phyloP scores from a whole-genome alignment of 2,888 invertebrate genomes.

The Spodoptera picta region DNA sequence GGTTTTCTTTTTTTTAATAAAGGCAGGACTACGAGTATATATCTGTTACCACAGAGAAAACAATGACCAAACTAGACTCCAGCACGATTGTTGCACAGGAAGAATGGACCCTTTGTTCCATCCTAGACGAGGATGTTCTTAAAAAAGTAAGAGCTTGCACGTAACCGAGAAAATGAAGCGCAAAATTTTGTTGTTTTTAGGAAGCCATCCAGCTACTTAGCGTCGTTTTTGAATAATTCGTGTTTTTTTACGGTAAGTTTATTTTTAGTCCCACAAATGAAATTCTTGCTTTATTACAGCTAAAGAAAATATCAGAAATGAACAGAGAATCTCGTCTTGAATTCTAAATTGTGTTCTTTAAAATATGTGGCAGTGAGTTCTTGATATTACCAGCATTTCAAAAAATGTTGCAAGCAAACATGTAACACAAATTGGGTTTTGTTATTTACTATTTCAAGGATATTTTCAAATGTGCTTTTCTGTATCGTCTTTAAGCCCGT shows the following conservation, averaged over 20 bases:
- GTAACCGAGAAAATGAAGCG: slow-evolving; percentile 56
- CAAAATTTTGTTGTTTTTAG: slow-evolving; percentile 41
- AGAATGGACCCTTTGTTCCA: slow-evolving; percentile 77
- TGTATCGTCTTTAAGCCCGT: no score
- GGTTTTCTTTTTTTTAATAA: slow-evolving; percentile 66
- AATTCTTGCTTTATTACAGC: slow-evolving; percentile 2
- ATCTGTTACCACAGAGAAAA: slow-evolving; percentile 65
- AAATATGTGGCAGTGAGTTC: slow-evolving; percentile 14
- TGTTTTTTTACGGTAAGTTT: slow-evolving; percentile 10
- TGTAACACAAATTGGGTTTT: slow-evolving; percentile 42
- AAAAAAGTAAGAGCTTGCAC: slow-evolving; percentile 59
- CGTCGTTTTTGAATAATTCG: not conserved
- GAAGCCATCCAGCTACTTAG: slow-evolving; percentile 15
- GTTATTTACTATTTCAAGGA: slow-evolving; percentile 56
- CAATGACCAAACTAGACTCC: slow-evolving; percentile 78
- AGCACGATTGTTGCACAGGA: slow-evolving; percentile 72
- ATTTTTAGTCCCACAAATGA: slow-evolving; percentile 20
- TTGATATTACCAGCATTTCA: slow-evolving; percentile 11
- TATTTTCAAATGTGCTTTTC: slow-evolving; percentile 52
- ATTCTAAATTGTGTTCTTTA: slow-evolving; percentile 22
- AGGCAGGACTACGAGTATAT: slow-evolving; percentile 54
- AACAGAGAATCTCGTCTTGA: slow-evolving; percentile 31
- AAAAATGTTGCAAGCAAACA: slow-evolving; percentile 25
- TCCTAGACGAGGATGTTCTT: slow-evolving; percentile 69
- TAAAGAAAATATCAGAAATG: not conserved